Conservation (phyloP, 2,888 invertebrate species). For the Aporophyla lueneburgensis region DNA sequence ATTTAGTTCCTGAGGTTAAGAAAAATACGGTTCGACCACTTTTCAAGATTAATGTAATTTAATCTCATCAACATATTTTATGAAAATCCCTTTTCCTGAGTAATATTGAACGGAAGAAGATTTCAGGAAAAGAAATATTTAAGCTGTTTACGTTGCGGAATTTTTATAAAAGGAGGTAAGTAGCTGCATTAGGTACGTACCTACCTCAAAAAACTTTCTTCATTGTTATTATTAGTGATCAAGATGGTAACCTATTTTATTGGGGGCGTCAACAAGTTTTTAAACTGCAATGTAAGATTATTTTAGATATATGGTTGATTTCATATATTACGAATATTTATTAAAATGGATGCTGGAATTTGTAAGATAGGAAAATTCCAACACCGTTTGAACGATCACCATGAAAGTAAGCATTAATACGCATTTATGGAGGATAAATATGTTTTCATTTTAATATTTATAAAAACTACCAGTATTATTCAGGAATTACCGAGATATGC, state of each 20-base stretch:
- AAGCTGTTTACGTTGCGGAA: neutral
- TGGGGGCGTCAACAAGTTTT: neutral
- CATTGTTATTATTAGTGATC: neutral
- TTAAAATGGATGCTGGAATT: neutral
- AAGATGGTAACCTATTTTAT: neutral
- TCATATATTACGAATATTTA: neutral
- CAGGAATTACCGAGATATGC: neutral
- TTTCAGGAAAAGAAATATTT: neutral
- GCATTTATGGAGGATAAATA: neutral
- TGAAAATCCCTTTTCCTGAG: neutral
- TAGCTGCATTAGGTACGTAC: neutral
- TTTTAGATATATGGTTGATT: neutral
- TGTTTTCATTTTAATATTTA: neutral
- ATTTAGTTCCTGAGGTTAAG: neutral
- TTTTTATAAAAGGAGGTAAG: neutral
- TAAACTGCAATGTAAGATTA: neutral
- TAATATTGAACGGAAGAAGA: neutral
- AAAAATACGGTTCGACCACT: neutral
- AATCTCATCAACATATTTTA: constrained; percentile 27
- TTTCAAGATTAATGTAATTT: constrained; percentile 24
- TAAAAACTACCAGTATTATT: neutral
- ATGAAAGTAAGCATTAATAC: neutral
- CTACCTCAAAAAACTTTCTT: neutral
- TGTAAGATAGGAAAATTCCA: neutral
- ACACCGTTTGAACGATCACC: neutral